phyloP scores from a whole-genome alignment of 2,888 invertebrate species.

The Sicus ferrugineus region DNA sequence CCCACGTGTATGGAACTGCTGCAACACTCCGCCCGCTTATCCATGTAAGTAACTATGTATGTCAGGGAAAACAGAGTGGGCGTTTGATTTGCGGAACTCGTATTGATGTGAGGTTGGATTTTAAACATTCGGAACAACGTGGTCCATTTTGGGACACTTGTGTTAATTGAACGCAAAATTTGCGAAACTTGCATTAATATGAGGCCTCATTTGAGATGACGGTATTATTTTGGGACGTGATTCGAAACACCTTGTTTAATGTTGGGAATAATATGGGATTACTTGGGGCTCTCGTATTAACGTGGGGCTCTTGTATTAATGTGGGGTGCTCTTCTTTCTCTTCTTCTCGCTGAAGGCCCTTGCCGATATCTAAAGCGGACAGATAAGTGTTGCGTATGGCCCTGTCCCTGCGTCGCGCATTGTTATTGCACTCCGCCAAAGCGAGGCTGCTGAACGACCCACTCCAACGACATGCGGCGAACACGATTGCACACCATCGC shows the following conservation, averaged over 20 bases:
- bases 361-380: constrained; percentile 45
- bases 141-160: too few relatives aligned
- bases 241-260: too few relatives aligned
- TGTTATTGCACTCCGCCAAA: constrained; percentile 54
- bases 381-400: constrained; percentile 40
- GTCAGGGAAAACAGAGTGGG: too few relatives aligned
- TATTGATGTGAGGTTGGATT: too few relatives aligned
- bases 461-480: constrained; percentile 7
- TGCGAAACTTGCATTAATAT: too few relatives aligned
- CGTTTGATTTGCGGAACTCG: too few relatives aligned
- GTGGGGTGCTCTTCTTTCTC: neutral
- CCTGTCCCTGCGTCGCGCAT: constrained; percentile 53
- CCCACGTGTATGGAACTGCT: constrained; percentile 56
- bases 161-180: too few relatives aligned
- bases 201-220: too few relatives aligned
- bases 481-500: neutral
- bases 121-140: too few relatives aligned
- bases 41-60: constrained; percentile 59
- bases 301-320: neutral
- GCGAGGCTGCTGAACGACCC: constrained; percentile 46
- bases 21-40: constrained; percentile 65
- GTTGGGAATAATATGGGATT: too few relatives aligned
- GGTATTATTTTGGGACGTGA: too few relatives aligned
- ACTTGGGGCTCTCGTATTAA: too few relatives aligned
- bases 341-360: constrained; percentile 38